Evolutionary conservation across 2,113 vertebrate species (phyloP).

Genomic region (Phoenicopterus ruber): DNA sequence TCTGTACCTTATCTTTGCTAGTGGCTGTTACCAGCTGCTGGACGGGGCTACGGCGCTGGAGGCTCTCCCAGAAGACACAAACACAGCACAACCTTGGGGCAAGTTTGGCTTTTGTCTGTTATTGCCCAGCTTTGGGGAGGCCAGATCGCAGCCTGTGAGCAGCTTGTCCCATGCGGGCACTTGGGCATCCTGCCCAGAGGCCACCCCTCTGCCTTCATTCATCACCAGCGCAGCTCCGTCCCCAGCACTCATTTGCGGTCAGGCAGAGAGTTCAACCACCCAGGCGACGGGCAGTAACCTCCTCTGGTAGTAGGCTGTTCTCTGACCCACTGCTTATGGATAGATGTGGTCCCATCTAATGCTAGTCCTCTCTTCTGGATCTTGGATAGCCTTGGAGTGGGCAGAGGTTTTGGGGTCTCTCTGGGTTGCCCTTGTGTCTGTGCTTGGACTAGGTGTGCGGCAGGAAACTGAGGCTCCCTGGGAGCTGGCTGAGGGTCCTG

Average conservation of each 20-base stretch:
- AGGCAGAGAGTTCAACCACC: neutral
- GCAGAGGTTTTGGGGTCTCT: neutral
- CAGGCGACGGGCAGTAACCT: neutral
- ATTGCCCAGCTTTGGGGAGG: neutral
- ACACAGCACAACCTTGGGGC: neutral
- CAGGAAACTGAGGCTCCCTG: neutral
- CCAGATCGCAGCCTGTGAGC: neutral
- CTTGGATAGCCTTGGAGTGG: neutral
- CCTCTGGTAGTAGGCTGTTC: neutral
- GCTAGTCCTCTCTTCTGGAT: neutral
- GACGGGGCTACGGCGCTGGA: neutral
- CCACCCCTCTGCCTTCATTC: fast-evolving
- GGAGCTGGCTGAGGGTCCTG: neutral
- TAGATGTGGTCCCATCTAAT: fast-evolving
- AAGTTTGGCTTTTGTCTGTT: neutral
- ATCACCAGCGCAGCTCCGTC: neutral
- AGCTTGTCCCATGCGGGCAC: neutral
- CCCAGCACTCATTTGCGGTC: neutral
- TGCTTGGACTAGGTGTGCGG: neutral
- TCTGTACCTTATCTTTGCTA: neutral
- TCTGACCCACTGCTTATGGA: neutral
- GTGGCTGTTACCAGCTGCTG: neutral
- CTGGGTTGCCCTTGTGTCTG: neutral
- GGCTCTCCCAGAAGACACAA: neutral
- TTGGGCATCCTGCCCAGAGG: neutral